Percentiles rank a stretch among this genome's conserved stretches.
Evolutionary conservation across 2,888 invertebrate species (phyloP).

Genomic region (Eristalis pertinax): DNA sequence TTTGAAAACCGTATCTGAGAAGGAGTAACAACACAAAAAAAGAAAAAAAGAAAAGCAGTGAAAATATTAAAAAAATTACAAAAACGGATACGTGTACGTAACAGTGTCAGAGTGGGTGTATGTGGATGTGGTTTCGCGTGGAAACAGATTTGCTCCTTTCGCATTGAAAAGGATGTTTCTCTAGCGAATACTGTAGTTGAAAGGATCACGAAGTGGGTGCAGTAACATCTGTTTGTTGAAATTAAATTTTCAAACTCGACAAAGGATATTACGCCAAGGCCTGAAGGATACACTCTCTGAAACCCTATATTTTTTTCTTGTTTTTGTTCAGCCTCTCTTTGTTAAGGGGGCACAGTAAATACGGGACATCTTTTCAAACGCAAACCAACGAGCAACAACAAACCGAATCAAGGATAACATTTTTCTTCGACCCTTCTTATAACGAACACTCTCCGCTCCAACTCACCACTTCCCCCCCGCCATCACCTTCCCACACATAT

Average conservation of each 20-base stretch:
- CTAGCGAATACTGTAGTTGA: constrained; percentile 21
- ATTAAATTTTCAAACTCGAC: constrained; percentile 51
- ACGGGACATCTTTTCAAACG: constrained; percentile 18
- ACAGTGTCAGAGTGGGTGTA: constrained; percentile 28
- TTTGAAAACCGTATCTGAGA: constrained; percentile 15
- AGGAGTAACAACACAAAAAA: too few species aligned
- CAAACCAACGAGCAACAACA: constrained; percentile 43
- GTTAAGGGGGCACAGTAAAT: constrained; percentile 42
- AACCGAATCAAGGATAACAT: constrained; percentile 69
- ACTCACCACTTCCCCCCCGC: background rate
- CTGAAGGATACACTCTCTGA: constrained; percentile 29
- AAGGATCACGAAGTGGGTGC: constrained; percentile 43
- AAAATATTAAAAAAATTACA: constrained; percentile 32
- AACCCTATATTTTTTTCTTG: background rate
- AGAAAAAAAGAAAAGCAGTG: constrained; percentile 14
- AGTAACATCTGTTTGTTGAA: constrained; percentile 61
- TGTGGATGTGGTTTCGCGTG: constrained; percentile 37
- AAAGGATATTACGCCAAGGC: constrained; percentile 11
- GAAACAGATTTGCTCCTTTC: constrained; percentile 37
- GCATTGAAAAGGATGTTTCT: constrained; percentile 43
- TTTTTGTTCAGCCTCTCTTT: constrained; percentile 9
- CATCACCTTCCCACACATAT: constrained; percentile 10
- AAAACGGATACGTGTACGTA: constrained; percentile 21
- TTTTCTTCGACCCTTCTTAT: constrained; percentile 55
- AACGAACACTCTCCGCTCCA: background rate